phyloP scores from a whole-genome alignment of 2,888 invertebrate species.

The Helleia helle region DNA sequence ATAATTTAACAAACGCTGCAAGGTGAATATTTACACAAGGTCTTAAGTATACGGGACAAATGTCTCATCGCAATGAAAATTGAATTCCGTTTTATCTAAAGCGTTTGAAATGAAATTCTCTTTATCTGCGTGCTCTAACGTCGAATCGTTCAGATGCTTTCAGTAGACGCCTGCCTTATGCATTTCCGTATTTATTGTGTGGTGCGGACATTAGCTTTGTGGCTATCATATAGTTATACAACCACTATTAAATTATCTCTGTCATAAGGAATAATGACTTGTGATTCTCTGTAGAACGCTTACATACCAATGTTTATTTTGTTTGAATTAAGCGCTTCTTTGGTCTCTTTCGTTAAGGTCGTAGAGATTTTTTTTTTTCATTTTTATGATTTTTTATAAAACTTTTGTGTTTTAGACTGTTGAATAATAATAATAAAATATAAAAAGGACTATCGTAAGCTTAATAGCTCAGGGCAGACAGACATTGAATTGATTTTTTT shows the following conservation, averaged over 20 bases:
- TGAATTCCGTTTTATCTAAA: conserved; percentile 50
- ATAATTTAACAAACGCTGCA: neutral
- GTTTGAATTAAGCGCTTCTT: too few relatives aligned
- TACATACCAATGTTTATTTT: too few relatives aligned
- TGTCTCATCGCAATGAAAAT: conserved; percentile 38
- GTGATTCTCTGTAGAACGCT: too few relatives aligned
- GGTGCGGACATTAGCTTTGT: conserved; percentile 12
- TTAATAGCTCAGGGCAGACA: too few relatives aligned
- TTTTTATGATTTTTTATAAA: too few relatives aligned
- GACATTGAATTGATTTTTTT: too few relatives aligned
- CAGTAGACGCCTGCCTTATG: conserved; percentile 30
- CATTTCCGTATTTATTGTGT: conserved; percentile 29
- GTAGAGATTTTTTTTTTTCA: too few relatives aligned
- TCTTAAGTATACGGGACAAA: conserved; percentile 15
- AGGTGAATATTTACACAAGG: conserved; percentile 11
- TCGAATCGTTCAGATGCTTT: conserved; percentile 39
- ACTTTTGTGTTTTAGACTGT: too few relatives aligned
- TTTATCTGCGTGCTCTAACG: conserved; percentile 55
- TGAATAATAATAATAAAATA: too few relatives aligned
- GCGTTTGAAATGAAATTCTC: conserved; percentile 53
- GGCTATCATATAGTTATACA: conserved; percentile 6
- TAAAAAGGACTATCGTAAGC: too few relatives aligned
- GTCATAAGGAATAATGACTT: conserved; percentile 1
- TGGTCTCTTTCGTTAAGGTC: too few relatives aligned
- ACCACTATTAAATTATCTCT: neutral